phyloP scores from a whole-genome alignment of 2,888 invertebrate genomes.

The Chloroclystis v-ata region DNA sequence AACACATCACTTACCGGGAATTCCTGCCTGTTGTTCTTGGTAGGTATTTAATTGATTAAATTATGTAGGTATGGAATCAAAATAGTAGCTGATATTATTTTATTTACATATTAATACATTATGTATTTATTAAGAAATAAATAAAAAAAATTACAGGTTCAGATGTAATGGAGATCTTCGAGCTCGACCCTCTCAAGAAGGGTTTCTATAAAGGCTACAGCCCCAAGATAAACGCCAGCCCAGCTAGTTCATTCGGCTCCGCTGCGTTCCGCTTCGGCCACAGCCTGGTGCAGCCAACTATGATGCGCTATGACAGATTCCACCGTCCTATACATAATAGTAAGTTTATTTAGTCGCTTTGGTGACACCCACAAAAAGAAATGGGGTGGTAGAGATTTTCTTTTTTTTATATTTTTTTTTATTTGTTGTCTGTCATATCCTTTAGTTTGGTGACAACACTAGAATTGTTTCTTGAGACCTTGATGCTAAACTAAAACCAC shows the following conservation, averaged over 20 bases:
- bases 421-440: no score
- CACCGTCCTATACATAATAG: conserved; percentile 84
- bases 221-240: conserved; percentile 82
- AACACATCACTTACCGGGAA: conserved; percentile 90
- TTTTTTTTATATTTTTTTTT: no score
- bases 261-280: conserved; percentile 93
- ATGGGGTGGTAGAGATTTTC: no score
- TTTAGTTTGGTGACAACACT: no score
- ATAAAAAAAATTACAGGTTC: conserved; percentile 75
- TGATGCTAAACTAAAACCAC: no score
- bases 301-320: conserved; percentile 84
- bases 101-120: no score
- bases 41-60: no score
- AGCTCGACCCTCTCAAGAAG: conserved; percentile 80
- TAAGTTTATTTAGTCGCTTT: conserved; percentile 69
- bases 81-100: no score
- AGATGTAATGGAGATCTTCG: conserved; percentile 86
- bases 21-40: conserved; percentile 89
- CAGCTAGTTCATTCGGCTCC: conserved; percentile 87
- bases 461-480: no score
- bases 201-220: conserved; percentile 87
- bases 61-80: no score
- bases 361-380: no score
- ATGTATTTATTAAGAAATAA: no score
- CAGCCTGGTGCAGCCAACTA: conserved; percentile 88